Percentiles rank a stretch among this genome's conserved stretches.
Evolutionary conservation across 30 jellyfish, hydroid and myxozoan species (phyloP).

Genomic region (Hydra vulgaris): DNA sequence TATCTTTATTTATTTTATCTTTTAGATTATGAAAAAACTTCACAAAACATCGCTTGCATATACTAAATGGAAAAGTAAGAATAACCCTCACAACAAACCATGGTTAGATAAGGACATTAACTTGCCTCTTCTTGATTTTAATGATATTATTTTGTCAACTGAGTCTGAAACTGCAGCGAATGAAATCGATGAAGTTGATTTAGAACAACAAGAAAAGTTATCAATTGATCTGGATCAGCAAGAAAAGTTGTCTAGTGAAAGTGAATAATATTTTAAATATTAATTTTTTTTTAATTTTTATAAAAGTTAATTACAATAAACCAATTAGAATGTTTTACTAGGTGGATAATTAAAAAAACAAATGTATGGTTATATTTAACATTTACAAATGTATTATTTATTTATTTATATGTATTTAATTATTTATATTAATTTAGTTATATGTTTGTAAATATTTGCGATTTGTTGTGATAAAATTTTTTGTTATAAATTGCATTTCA

Average conservation of each 20-base stretch:
- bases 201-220: constrained; percentile 11
- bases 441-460: no score
- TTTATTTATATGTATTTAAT: no score
- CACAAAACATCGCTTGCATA: constrained; percentile 39
- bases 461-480: no score
- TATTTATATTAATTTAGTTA: no score
- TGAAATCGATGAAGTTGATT: constrained; percentile 5
- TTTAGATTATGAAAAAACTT: constrained; percentile 39
- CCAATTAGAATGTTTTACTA: no score
- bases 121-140: constrained; percentile 34
- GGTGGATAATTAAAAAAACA: no score
- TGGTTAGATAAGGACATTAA: constrained; percentile 37
- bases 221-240: constrained; percentile 15
- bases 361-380: no score
- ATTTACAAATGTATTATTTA: no score
- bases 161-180: not conserved
- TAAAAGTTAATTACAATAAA: no score
- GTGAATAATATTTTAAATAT: constrained; percentile 4
- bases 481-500: no score
- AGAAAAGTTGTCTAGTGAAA: constrained; percentile 21
- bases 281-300: not conserved
- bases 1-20: not conserved
- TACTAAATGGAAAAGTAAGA: constrained; percentile 28
- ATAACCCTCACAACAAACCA: constrained; percentile 30
- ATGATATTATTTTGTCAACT: constrained; percentile 5